Base-by-base conservation (phyloP, 2,113 vertebrate species). In the Microtus pennsylvanicus region DNA sequence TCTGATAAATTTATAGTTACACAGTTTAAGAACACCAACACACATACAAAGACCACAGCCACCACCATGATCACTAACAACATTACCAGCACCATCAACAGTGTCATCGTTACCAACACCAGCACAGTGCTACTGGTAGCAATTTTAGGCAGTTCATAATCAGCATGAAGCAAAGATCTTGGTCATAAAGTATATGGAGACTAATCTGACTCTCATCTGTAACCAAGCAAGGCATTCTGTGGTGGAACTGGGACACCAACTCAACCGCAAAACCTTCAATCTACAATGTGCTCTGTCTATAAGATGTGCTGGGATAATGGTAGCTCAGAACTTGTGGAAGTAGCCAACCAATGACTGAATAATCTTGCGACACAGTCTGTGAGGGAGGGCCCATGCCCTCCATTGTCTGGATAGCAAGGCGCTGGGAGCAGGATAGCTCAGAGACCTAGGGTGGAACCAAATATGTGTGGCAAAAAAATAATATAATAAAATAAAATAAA, bases 21-120 rank as follows among this genome's bases (percentile, higher is more conserved):
- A 28, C 3, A 17, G 2, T 33, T 86, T 80, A 76, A 30, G 10
- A 38, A 78, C 19, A 12, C 8, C 16, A 45, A 52, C 7, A 65
- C 1, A 5, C 42, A 90, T 14, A 50, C 33, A 38, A 1, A 21
- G 3, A n/a, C 12, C 6, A 9, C 13, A 3, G 42, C 6, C 12
- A 75, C 17, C 21, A 58, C n/a, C 24, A 55, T 35, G 9, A 80
- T 9, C 19, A 52, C 17, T 80, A 52, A 80, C 28, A 67, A 0
- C 47, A 52, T 7, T 33, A 14, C 33, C 9, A 81, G 7, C 33
- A 81, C 33, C 4, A n/a, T 58, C 17, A 24, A 33, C 50, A 24
- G 17, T 58, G n/a, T 63, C 24, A 42, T 50, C 8, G 3, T 80
- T 52, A 35, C 30, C 47, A 52, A 33, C 17, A 76, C 2, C 42